Evolutionary conservation across 2,888 invertebrate species (phyloP).

Genomic region (Argyresthia goedartella): DNA sequence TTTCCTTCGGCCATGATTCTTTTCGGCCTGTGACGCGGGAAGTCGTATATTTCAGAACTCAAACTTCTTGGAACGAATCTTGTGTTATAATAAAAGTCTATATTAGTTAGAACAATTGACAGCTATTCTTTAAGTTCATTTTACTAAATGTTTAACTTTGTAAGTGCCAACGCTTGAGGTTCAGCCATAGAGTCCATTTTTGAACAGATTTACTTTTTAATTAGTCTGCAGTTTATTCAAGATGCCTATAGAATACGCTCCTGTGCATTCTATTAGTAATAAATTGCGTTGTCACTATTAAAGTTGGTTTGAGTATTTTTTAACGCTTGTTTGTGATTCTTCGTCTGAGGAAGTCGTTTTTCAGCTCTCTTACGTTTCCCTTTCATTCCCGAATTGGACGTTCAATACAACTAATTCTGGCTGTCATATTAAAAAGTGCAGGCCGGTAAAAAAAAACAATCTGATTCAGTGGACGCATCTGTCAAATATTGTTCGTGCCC

Average conservation of each 20-base stretch:
- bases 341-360: conserved; percentile 45
- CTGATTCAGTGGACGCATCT: conserved; percentile 1
- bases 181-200: no score
- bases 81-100: conserved; percentile 43
- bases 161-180: no score
- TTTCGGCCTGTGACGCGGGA: conserved; percentile 21
- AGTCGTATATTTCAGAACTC: conserved; percentile 42
- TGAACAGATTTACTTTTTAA: no score
- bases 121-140: no score
- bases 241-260: no score
- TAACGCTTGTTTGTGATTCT: conserved; percentile 18
- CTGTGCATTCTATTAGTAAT: conserved; percentile 7
- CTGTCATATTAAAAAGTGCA: background rate
- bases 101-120: conserved; percentile 27
- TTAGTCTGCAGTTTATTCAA: no score
- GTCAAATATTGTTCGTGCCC: conserved; percentile 2
- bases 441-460: background rate
- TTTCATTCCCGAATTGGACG: background rate
- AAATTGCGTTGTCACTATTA: conserved; percentile 34
- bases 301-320: conserved; percentile 18
- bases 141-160: no score
- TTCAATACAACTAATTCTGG: background rate
- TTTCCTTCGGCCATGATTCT: conserved; percentile 4
- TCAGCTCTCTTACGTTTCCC: conserved; percentile 21
- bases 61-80: conserved; percentile 53